phyloP scores from a whole-genome alignment of 2,797 vertebrate genomes.

The Tarsius wallacei region DNA sequence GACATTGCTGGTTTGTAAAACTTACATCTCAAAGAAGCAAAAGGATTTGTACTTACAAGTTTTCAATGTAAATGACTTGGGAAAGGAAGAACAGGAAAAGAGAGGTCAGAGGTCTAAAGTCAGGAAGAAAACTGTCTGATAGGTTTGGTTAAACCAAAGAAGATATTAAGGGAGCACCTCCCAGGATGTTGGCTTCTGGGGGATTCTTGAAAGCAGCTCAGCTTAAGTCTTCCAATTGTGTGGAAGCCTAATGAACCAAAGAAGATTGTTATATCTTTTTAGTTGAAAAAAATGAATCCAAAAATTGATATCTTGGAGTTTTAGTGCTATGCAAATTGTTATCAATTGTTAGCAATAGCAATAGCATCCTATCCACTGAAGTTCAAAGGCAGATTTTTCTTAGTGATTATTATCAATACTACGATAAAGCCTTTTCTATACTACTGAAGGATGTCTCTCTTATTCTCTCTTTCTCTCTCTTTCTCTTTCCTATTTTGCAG shows the following conservation, averaged over 20 bases:
- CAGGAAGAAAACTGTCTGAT: neutral
- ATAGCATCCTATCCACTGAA: neutral
- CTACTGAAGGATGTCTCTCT: rapidly evolving
- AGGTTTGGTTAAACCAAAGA: neutral
- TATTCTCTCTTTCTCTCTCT: neutral
- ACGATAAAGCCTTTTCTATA: neutral
- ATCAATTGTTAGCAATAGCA: neutral
- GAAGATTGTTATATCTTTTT: neutral
- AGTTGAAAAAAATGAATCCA: neutral
- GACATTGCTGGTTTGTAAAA: neutral
- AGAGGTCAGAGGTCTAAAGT: neutral
- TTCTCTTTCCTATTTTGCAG: neutral
- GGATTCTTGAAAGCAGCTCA: neutral
- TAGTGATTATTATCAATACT: neutral
- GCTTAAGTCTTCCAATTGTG: neutral
- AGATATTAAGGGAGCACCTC: neutral
- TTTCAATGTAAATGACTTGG: neutral
- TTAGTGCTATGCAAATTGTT: neutral
- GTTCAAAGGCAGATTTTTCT: neutral
- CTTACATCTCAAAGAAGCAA: neutral
- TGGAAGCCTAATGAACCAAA: neutral
- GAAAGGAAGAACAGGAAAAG: neutral
- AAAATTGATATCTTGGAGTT: neutral
- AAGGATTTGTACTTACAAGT: neutral
- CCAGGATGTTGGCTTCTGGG: neutral